phyloP scores from a whole-genome alignment of 2,113 vertebrate genomes.

The Microcebus murinus region DNA sequence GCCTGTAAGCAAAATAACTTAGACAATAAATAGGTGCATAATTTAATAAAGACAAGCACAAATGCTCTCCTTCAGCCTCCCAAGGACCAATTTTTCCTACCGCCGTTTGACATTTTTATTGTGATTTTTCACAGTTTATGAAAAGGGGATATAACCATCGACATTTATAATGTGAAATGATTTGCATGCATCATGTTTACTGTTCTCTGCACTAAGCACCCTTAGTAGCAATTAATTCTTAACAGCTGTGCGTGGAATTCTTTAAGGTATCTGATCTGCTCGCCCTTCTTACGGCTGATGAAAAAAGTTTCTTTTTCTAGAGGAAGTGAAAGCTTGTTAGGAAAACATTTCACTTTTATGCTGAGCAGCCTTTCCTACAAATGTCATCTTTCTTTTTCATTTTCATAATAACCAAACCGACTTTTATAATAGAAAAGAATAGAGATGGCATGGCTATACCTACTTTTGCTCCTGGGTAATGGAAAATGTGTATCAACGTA shows the following conservation, averaged over 20 bases:
- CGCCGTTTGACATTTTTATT: neutral
- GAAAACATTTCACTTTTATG: slow-evolving; percentile 49
- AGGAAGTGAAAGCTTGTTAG: slow-evolving; percentile 3
- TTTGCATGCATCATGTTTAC: neutral
- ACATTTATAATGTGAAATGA: slow-evolving; percentile 3
- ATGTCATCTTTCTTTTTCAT: neutral
- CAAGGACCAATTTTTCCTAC: neutral
- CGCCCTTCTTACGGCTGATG: neutral
- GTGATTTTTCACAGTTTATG: slow-evolving; percentile 48
- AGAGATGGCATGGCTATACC: neutral
- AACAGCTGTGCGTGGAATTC: neutral
- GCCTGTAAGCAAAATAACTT: neutral
- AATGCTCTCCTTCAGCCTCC: neutral
- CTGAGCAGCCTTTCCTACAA: slow-evolving; percentile 24
- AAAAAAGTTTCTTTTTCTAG: neutral
- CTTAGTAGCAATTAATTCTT: slow-evolving; percentile 29
- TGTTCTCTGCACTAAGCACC: neutral
- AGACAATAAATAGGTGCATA: neutral
- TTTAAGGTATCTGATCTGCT: neutral
- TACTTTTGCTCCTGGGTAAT: neutral
- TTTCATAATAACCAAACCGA: neutral
- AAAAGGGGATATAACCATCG: neutral
- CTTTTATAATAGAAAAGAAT: neutral
- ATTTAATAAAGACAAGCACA: neutral
- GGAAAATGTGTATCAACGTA: neutral